A percentile compares a stretch with the other conserved stretches of the same genome.
Evolutionary conservation across 2,113 vertebrate species (phyloP).

Genomic region (Gyps fulvus): DNA sequence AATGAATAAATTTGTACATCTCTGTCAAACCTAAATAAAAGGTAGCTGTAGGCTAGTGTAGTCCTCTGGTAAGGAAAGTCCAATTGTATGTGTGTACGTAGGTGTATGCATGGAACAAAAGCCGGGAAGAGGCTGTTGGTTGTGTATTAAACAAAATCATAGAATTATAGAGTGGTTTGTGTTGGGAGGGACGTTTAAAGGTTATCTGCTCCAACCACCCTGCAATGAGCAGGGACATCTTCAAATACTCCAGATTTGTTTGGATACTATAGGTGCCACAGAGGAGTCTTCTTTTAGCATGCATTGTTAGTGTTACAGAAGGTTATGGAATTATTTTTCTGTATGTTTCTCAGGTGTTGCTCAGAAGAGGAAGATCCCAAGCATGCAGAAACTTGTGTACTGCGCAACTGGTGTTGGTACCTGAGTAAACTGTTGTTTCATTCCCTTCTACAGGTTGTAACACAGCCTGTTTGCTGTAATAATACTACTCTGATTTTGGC

Average conservation of each 20-base stretch:
- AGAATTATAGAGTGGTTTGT: background rate
- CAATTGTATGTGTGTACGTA: rapidly evolving
- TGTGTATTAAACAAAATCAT: background rate
- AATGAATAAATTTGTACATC: rapidly evolving
- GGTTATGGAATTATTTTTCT: background rate
- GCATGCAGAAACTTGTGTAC: background rate
- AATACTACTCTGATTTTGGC: background rate
- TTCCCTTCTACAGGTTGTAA: background rate
- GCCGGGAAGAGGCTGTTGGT: background rate
- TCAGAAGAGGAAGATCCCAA: background rate
- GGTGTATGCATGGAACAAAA: background rate
- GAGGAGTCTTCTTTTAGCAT: background rate
- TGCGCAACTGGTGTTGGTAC: background rate
- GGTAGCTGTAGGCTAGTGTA: background rate
- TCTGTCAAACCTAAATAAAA: background rate
- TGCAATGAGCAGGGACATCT: background rate
- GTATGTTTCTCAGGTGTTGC: background rate
- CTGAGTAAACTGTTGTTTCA: background rate
- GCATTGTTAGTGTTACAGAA: background rate
- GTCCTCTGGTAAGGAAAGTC: too few species aligned
- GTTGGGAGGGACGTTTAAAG: background rate
- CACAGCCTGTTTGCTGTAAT: background rate
- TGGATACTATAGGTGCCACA: background rate
- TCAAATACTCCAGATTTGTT: background rate
- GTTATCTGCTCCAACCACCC: too few species aligned